A percentile compares a stretch with the other conserved stretches of the same genome.
Conservation (phyloP, 1,140 invertebrate species). For the Carposina sasakii region DNA sequence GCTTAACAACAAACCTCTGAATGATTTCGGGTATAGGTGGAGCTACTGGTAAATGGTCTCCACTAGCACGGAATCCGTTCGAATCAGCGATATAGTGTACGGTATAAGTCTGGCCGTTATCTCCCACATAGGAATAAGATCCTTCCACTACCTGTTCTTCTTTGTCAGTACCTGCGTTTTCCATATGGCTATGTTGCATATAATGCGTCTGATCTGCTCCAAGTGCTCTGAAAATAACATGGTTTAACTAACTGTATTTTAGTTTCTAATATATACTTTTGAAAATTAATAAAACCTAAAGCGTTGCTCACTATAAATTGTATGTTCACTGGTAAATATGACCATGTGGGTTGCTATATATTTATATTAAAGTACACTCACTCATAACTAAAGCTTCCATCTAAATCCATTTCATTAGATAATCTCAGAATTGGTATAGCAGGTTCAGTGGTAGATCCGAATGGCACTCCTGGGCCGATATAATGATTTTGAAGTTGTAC, state of each 20-base stretch:
- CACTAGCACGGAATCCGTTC: conserved; percentile 73
- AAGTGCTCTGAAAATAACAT: conserved; percentile 55
- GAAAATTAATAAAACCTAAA: too few relatives aligned
- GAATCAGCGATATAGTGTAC: conserved; percentile 73
- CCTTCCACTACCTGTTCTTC: conserved; percentile 75
- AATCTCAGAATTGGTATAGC: conserved; percentile 65
- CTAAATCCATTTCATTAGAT: conserved; percentile 69
- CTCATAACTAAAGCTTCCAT: conserved; percentile 72
- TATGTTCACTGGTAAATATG: too few relatives aligned
- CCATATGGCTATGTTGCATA: conserved; percentile 71
- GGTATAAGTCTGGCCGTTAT: conserved; percentile 73
- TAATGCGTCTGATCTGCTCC: conserved; percentile 71
- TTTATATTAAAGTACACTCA: conserved; percentile 42
- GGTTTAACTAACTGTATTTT: too few relatives aligned
- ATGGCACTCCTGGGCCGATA: conserved; percentile 39
- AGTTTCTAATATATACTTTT: too few relatives aligned
- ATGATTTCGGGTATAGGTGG: conserved; percentile 73
- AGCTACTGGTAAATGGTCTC: conserved; percentile 72
- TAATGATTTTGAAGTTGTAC: conserved; percentile 36
- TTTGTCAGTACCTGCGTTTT: conserved; percentile 70
- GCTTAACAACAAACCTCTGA: conserved; percentile 46
- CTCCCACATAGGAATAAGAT: conserved; percentile 75
- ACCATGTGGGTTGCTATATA: too few relatives aligned
- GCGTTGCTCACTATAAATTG: too few relatives aligned
- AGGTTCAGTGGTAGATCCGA: conserved; percentile 57